Evolutionary conservation across 2,113 vertebrate species (phyloP).

Genomic region (Scophthalmus maximus): DNA sequence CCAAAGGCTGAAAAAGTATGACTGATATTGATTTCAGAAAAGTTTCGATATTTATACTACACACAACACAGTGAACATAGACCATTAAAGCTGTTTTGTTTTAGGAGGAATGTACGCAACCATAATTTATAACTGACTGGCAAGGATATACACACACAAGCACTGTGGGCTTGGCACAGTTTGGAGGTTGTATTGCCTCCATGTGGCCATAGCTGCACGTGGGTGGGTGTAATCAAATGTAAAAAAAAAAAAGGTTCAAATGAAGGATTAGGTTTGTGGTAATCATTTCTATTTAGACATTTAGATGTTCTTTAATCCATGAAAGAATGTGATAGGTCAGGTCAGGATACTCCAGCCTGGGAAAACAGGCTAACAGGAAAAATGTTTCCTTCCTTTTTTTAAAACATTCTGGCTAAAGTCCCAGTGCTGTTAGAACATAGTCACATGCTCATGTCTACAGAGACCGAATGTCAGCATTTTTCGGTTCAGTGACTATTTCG

Average conservation of each 20-base stretch:
- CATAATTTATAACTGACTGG: conserved; percentile 45
- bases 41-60: conserved; percentile 8
- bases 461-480: conserved; percentile 26
- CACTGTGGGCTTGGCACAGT: conserved; percentile 26
- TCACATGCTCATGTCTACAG: background rate
- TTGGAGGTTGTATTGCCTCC: conserved; percentile 63
- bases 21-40: conserved; percentile 8
- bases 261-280: conserved; percentile 2
- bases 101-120: conserved; percentile 14
- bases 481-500: conserved; percentile 7
- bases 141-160: conserved; percentile 1
- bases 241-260: conserved; percentile 21
- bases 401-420: conserved; percentile 45
- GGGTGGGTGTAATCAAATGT: conserved; percentile 24
- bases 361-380: conserved; percentile 45
- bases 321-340: conserved; percentile 45
- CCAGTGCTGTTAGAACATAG: conserved; percentile 27
- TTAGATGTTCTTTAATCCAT: background rate
- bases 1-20: background rate
- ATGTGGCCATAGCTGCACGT: conserved; percentile 69
- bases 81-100: conserved; percentile 23
- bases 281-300: conserved; percentile 22
- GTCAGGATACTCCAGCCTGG: conserved; percentile 47
- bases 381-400: conserved; percentile 36
- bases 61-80: conserved; percentile 3